Conservation (phyloP, 2,113 vertebrate genomes). For the Blennius ocellaris region DNA sequence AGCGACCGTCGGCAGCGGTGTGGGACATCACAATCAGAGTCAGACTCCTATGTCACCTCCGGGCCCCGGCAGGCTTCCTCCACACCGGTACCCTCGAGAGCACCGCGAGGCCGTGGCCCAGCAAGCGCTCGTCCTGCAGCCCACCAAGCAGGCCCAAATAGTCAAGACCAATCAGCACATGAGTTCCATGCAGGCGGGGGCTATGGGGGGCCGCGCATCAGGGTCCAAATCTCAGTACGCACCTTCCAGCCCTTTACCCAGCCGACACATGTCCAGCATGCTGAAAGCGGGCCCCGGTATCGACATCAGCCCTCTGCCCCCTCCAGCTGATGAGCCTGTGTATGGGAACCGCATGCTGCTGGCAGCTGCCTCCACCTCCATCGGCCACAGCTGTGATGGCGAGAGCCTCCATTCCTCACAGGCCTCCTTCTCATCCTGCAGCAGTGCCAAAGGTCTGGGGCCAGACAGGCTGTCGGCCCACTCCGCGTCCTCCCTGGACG, state of each 20-base stretch:
- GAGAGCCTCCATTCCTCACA: slow-evolving; percentile 71
- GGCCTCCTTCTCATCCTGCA: slow-evolving; percentile 65
- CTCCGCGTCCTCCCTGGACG: slow-evolving; percentile 76
- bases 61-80: slow-evolving; percentile 79
- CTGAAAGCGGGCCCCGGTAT: slow-evolving; percentile 82
- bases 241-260: slow-evolving; percentile 88
- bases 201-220: slow-evolving; percentile 34
- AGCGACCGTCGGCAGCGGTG: slow-evolving; percentile 55
- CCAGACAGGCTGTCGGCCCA: slow-evolving; percentile 81
- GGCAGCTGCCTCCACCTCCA: slow-evolving; percentile 55
- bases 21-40: slow-evolving; percentile 69
- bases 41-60: slow-evolving; percentile 80
- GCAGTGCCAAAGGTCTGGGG: slow-evolving; percentile 76
- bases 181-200: slow-evolving; percentile 81
- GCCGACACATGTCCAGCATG: slow-evolving; percentile 74
- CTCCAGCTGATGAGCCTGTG: slow-evolving; percentile 60
- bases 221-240: slow-evolving; percentile 85
- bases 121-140: slow-evolving; percentile 88
- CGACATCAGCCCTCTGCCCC: slow-evolving; percentile 79
- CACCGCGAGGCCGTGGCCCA: slow-evolving; percentile 83
- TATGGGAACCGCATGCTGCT: slow-evolving; percentile 76
- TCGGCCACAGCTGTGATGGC: slow-evolving; percentile 63
- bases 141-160: slow-evolving; percentile 95
- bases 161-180: slow-evolving; percentile 95
- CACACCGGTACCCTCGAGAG: slow-evolving; percentile 81